Percentiles rank a stretch among this genome's conserved stretches.
Conservation (phyloP, 2,888 invertebrate species). For the Harpagoxenus sublaevis region DNA sequence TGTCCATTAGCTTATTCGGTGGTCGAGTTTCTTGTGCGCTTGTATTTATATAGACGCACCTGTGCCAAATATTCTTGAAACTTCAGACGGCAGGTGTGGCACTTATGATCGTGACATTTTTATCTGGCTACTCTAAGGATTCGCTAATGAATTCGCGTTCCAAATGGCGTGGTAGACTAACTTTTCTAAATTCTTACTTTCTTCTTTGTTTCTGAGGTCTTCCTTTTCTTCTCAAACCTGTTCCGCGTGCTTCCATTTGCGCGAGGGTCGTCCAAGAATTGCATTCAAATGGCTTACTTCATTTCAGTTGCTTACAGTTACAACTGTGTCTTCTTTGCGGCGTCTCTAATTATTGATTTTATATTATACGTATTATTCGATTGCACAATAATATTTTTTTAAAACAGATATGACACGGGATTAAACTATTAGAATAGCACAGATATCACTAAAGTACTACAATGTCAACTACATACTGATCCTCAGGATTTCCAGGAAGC, state of each 20-base stretch:
- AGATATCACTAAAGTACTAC: neutral
- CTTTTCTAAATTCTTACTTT: constrained; percentile 17
- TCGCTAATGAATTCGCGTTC: constrained; percentile 38
- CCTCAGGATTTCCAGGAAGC: constrained; percentile 1
- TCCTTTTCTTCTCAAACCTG: neutral
- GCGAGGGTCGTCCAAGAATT: neutral
- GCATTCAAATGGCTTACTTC: neutral
- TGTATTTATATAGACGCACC: constrained; percentile 38
- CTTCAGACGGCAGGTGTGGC: constrained; percentile 31
- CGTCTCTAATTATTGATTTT: neutral
- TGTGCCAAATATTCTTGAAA: constrained; percentile 39
- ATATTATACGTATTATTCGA: neutral
- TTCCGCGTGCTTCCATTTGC: constrained; percentile 9
- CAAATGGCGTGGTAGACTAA: constrained; percentile 11
- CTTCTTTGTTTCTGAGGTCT: neutral
- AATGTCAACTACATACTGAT: neutral
- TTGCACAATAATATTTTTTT: neutral
- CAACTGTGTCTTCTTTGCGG: neutral
- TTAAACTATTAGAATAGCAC: constrained; percentile 1
- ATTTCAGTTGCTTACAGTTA: neutral
- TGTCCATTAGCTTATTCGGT: neutral
- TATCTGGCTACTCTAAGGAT: constrained; percentile 17
- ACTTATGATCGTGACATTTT: constrained; percentile 29
- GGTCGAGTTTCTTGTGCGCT: constrained; percentile 5
- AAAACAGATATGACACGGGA: neutral